Evolutionary conservation across 2,888 invertebrate species (phyloP).

Genomic region (Parochlus steinenii): DNA sequence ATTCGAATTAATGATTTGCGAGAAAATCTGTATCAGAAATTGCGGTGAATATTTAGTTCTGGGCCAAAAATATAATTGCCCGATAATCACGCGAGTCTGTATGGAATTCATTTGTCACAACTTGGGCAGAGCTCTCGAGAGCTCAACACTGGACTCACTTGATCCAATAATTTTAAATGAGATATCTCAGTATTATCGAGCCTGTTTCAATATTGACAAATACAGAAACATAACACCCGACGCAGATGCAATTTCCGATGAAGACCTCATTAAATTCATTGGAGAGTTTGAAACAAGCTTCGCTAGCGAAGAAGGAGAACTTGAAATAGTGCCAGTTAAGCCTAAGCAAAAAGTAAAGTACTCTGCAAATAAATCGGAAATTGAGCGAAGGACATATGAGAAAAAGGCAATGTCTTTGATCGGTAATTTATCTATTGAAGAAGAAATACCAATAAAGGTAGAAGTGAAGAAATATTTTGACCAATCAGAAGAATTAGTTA

Average conservation of each 20-base stretch:
- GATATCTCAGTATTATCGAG: conserved; percentile 48
- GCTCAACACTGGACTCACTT: conserved; percentile 44
- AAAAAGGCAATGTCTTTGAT: conserved; percentile 22
- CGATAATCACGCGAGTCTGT: conserved; percentile 50
- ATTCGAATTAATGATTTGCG: conserved; percentile 48
- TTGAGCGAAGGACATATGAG: conserved; percentile 24
- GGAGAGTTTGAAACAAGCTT: no score
- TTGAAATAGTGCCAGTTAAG: no score
- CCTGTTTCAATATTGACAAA: conserved; percentile 34
- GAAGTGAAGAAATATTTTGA: conserved; percentile 13
- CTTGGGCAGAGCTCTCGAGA: conserved; percentile 51
- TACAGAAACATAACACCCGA: conserved; percentile 53
- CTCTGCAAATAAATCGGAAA: conserved; percentile 17
- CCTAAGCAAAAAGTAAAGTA: conserved; percentile 10
- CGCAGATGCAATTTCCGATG: conserved; percentile 43
- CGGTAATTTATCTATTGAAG: background rate
- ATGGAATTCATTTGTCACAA: conserved; percentile 67
- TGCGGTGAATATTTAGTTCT: conserved; percentile 60
- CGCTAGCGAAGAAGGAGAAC: no score
- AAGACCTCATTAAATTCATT: conserved; percentile 30
- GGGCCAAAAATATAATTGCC: conserved; percentile 57
- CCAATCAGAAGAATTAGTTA: conserved; percentile 16
- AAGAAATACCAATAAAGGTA: conserved; percentile 9
- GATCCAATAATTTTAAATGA: conserved; percentile 43
- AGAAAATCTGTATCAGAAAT: conserved; percentile 54